These are phyloP conservation scores for Clarias laeviceps DNA, from an alignment of 2,797 vertebrate species.

Conservation along the genomic window DNA sequence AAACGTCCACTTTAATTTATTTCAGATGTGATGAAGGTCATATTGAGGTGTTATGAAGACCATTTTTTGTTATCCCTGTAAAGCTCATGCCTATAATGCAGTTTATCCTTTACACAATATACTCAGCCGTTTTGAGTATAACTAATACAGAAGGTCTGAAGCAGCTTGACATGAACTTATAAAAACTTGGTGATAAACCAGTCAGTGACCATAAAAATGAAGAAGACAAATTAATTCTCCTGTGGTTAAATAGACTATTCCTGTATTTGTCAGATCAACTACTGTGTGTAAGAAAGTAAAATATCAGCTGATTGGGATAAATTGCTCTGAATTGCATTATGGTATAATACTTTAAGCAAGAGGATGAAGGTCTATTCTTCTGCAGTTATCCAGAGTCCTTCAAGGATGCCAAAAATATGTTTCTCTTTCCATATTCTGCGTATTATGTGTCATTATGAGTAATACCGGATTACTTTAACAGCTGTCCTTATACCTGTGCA, in stretches of 20 bases:
- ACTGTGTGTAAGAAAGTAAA: not conserved
- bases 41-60: not conserved
- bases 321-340: not conserved
- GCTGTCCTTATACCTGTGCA: slow-evolving; percentile 37
- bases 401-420: slow-evolving; percentile 32
- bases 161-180: not conserved
- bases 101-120: too few relatives aligned
- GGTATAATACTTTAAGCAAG: not conserved
- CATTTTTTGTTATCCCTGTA: not conserved
- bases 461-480: slow-evolving; percentile 45
- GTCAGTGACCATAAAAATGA: not conserved
- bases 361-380: not conserved
- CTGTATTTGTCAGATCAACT: not conserved
- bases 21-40: not conserved
- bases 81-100: not conserved
- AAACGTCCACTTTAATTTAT: not conserved
- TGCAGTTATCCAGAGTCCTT: not conserved
- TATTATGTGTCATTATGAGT: slow-evolving; percentile 43
- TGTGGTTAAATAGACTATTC: slow-evolving; percentile 4
- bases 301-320: slow-evolving; percentile 9
- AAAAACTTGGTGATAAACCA: slow-evolving; percentile 6
- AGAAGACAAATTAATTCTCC: not conserved
- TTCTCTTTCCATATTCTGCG: slow-evolving; percentile 28
- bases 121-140: not conserved
- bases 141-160: not conserved